Percentiles rank a stretch among this genome's conserved stretches.
phyloP scores from a whole-genome alignment of 64 coral and sea anemone species.

The Montipora capricornis region DNA sequence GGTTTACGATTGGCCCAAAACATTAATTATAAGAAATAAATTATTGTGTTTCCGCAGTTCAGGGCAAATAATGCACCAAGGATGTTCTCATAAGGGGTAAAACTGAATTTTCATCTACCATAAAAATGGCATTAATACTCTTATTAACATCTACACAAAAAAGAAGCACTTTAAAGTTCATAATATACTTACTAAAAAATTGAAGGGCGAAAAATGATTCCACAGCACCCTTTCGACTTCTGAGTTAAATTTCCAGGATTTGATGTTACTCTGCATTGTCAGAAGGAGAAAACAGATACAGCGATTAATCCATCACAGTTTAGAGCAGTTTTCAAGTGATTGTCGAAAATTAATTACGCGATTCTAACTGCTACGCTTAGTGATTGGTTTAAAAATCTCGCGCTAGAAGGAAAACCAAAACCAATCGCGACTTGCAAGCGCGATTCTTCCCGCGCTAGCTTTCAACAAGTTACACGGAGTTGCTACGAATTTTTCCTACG shows the following conservation, averaged over 20 bases:
- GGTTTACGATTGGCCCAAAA: too few species aligned
- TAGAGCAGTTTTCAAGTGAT: too few species aligned
- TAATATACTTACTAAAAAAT: conserved; percentile 82
- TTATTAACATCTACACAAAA: background rate
- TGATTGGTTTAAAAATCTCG: too few species aligned
- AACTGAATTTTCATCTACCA: background rate
- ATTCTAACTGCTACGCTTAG: too few species aligned
- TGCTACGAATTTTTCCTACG: too few species aligned
- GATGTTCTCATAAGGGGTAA: background rate
- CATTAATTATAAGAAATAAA: too few species aligned
- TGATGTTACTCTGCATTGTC: conserved; percentile 72
- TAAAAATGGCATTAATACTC: background rate
- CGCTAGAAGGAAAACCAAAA: too few species aligned
- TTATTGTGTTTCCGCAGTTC: too few species aligned
- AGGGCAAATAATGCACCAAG: background rate
- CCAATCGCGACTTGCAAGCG: too few species aligned
- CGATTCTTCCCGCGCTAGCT: too few species aligned
- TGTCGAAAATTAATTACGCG: too few species aligned
- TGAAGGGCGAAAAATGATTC: conserved; percentile 98
- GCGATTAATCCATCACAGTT: background rate
- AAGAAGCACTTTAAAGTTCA: background rate
- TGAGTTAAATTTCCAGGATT: conserved; percentile 91
- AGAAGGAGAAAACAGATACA: background rate
- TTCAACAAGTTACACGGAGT: too few species aligned
- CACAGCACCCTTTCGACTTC: conserved; percentile 94